These are phyloP conservation scores for Drosophila bocqueti DNA, from an alignment of 1,140 invertebrate genomes.

Conservation along the genomic window DNA sequence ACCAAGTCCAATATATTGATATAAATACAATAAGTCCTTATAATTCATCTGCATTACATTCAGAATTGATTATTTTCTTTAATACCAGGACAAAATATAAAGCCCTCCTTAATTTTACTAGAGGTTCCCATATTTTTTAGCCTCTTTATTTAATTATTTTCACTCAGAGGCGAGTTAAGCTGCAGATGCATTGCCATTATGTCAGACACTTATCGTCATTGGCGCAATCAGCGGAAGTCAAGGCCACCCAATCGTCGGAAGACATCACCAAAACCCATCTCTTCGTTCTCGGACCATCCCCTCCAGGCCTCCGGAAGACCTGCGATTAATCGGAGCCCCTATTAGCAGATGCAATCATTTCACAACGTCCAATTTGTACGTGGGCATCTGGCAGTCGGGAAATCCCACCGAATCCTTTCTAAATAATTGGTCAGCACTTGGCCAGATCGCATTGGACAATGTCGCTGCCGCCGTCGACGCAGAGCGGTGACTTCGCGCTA, in stretches of 20 bases:
- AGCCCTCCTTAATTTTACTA: no score
- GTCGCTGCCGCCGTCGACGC: slow-evolving; percentile 12
- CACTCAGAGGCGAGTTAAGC: no score
- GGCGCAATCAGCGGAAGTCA: slow-evolving; percentile 4
- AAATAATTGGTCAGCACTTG: slow-evolving; percentile 65
- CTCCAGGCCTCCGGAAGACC: background rate
- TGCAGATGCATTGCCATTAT: background rate
- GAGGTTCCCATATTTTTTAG: no score
- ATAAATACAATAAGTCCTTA: no score
- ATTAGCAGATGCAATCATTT: slow-evolving; percentile 50
- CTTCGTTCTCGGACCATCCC: slow-evolving; percentile 18
- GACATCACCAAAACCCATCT: background rate
- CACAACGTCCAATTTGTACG: slow-evolving; percentile 39
- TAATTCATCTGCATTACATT: no score
- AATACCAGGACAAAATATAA: no score
- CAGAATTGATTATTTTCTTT: no score
- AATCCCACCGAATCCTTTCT: slow-evolving; percentile 77
- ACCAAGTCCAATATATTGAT: no score
- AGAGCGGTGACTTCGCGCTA: slow-evolving; percentile 73
- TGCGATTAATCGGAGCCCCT: slow-evolving; percentile 11
- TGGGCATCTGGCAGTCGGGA: slow-evolving; percentile 42
- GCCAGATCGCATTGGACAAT: slow-evolving; percentile 56
- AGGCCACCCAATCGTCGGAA: slow-evolving; percentile 26
- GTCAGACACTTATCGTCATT: slow-evolving; percentile 17
- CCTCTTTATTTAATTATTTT: background rate